Evolutionary conservation across 1,140 invertebrate species (phyloP), one percentile per base, ranked within the genome.

Genomic region (Kradibia gibbosae): DNA sequence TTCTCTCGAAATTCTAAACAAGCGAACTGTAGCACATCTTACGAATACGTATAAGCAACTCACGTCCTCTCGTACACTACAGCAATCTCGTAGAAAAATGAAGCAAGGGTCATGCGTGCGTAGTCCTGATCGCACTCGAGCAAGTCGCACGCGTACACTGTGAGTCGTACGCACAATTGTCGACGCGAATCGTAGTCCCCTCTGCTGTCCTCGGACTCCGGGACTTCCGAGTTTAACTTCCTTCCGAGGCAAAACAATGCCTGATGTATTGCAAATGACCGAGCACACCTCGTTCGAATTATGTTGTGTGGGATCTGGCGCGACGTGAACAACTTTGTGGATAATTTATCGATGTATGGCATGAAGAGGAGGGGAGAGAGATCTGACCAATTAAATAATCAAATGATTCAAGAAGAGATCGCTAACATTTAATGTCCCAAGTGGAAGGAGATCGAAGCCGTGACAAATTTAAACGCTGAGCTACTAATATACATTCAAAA

Each of bases 141-240:
- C 34, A 42, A 76, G 8, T 28, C 10, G 36, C 28, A 10, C 45
- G 31, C 25, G 11, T 3, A 25, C n/a, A 50, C 71, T 48, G 48
- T 48, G 71, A 53, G n/a, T 55, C 72, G 3, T 73, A 25, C 45
- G 20, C 42, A 25, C 48, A 31, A 25, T 45, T 20, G 50, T 31
- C 15, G 53, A 4, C 25, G 42, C 11, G 31, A 5, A 45, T 5
- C 45, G 4, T 28, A 13, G 42, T 48, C 45, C 72, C 31, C 72
- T 53, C 71, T 39, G 62, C 39, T 31, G 45, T 48, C 53, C 31
- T 48, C 67, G 86, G 88, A 88, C 87, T 84, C 86, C 83, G 85
- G 85, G 85, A 88, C 86, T 90, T 90, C 89, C 89, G 89, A 77
- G 89, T 87, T 86, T 84, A 83, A 90, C 89, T 90, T 90, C 88